These are phyloP conservation scores for Leptinotarsa defecta DNA, from an alignment of 1,140 invertebrate genomes.

Conservation along the genomic window DNA sequence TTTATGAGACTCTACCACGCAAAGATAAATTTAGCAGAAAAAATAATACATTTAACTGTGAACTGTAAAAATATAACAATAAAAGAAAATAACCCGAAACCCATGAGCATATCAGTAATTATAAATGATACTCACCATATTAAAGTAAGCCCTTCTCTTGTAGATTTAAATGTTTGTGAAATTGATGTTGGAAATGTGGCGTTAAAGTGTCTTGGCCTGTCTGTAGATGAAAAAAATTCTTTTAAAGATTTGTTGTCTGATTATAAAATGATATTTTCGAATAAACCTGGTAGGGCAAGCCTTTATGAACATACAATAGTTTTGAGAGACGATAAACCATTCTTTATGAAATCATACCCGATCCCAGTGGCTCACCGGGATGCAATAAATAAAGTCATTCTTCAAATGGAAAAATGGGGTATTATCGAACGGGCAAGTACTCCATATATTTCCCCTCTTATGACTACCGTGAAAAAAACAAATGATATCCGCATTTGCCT, in stretches of 20 bases:
- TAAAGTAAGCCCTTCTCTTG: not conserved
- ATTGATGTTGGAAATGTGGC: not conserved
- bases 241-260: too few species aligned
- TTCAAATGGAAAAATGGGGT: not conserved
- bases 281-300: not conserved
- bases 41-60: not conserved
- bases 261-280: not conserved
- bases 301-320: not conserved
- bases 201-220: not conserved
- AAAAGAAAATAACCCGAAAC: not conserved
- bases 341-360: not conserved
- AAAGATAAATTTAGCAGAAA: not conserved
- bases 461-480: not conserved
- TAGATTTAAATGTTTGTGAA: not conserved
- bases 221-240: too few species aligned
- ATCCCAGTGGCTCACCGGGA: not conserved
- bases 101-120: too few species aligned
- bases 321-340: not conserved
- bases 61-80: not conserved
- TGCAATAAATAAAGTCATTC: not conserved
- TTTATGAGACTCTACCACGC: not conserved
- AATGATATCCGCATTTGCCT: not conserved
- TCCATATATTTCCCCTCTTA: not conserved
- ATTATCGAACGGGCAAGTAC: not conserved
- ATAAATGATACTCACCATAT: too few species aligned